A percentile compares a stretch with the other conserved stretches of the same genome.
Conservation (phyloP, 2,797 vertebrate species). For the Hapalemur alaotrensis region DNA sequence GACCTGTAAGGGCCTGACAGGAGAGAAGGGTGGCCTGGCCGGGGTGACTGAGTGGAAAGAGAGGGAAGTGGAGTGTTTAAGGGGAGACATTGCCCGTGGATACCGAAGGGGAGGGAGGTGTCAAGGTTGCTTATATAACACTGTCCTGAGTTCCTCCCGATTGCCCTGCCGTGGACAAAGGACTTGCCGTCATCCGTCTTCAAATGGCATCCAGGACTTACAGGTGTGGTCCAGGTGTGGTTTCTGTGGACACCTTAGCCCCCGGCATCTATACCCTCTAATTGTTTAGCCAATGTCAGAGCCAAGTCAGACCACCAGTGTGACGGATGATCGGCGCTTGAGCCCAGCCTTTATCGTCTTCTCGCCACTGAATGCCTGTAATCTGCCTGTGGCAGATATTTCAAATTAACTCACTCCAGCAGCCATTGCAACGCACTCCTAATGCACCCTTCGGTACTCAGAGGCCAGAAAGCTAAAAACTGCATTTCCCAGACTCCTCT, state of each 20-base stretch:
- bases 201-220: neutral
- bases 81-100: no score
- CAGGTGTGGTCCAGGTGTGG: neutral
- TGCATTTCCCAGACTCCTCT: conserved; percentile 27
- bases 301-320: neutral
- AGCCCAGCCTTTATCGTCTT: neutral
- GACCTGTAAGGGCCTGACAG: neutral
- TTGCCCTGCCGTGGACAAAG: fast-evolving
- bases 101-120: neutral
- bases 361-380: neutral
- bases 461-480: neutral
- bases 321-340: neutral
- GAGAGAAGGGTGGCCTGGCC: neutral
- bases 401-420: neutral
- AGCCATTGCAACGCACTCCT: neutral
- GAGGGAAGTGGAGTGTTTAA: neutral
- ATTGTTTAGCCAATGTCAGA: neutral
- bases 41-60: neutral
- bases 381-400: neutral
- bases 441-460: neutral
- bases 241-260: neutral
- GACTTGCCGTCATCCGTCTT: neutral
- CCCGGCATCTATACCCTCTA: neutral
- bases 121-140: neutral
- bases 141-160: neutral